phyloP scores from a whole-genome alignment of 2,888 invertebrate genomes.

The Pterostichus madidus region DNA sequence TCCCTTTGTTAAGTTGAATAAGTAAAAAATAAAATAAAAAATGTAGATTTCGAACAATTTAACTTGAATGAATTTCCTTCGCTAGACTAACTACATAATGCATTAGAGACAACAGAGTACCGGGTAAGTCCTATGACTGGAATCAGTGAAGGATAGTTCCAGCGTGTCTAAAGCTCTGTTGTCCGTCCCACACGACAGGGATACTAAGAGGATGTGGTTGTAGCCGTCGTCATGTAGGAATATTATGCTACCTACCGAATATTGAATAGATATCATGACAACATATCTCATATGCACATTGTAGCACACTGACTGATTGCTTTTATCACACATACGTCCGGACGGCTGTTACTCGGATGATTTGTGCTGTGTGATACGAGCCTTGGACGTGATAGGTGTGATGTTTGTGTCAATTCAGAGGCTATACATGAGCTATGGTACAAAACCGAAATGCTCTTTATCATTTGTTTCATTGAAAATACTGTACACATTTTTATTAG shows the following conservation, averaged over 20 bases:
- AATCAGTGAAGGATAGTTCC: not conserved
- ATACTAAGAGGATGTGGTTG: not conserved
- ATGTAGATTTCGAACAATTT: no score
- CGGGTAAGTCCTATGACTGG: not conserved
- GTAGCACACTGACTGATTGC: slow-evolving; percentile 8
- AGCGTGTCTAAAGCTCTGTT: not conserved
- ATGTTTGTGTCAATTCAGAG: no score
- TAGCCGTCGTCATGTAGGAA: not conserved
- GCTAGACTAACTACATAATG: no score
- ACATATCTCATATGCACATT: slow-evolving; percentile 15
- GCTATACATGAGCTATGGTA: no score
- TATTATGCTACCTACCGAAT: not conserved
- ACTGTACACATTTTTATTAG: no score
- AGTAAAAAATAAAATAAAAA: no score
- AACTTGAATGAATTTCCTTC: no score
- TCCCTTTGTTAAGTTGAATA: no score
- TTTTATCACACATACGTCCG: not conserved
- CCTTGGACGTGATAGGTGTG: not conserved
- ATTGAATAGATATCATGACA: slow-evolving; percentile 19
- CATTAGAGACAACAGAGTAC: no score
- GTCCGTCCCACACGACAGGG: not conserved
- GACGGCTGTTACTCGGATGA: not conserved
- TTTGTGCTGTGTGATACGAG: not conserved
- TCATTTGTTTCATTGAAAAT: no score
- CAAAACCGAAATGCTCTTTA: no score